phyloP scores from a whole-genome alignment of 1,140 invertebrate species.

The Brachionus manjavacas region DNA sequence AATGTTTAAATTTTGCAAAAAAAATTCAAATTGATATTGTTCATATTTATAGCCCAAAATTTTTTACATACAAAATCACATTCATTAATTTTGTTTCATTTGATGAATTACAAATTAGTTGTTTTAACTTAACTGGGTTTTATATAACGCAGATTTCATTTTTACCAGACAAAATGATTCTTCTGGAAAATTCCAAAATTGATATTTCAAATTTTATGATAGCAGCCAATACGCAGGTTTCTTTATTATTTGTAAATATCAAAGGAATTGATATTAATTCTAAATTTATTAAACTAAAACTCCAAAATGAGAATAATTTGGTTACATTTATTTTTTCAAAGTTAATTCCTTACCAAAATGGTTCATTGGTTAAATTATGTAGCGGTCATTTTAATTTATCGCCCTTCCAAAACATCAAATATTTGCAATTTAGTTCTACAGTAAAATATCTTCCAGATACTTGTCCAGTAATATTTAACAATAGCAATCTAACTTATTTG shows the following conservation, averaged over 20 bases:
- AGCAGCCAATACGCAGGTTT: neutral
- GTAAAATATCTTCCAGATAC: neutral
- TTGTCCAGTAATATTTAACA: neutral
- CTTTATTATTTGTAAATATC: neutral
- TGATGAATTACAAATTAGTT: neutral
- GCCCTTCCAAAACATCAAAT: neutral
- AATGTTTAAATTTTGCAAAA: no score
- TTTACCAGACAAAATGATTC: neutral
- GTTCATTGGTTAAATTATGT: neutral
- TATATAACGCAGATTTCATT: neutral
- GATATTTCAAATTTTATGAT: neutral
- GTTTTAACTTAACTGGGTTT: neutral
- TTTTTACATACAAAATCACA: neutral
- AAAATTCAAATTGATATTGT: no score
- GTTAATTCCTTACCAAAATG: neutral
- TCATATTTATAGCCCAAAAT: no score
- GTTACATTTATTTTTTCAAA: neutral
- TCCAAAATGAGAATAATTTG: neutral
- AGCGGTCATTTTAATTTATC: neutral
- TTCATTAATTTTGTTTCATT: neutral
- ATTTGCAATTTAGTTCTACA: neutral
- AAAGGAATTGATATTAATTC: neutral
- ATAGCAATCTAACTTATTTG: neutral
- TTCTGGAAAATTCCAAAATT: neutral
- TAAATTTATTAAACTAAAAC: neutral